These are phyloP conservation scores for Cryptotis parvus DNA, from an alignment of 2,113 vertebrate species.

Conservation along the genomic window DNA sequence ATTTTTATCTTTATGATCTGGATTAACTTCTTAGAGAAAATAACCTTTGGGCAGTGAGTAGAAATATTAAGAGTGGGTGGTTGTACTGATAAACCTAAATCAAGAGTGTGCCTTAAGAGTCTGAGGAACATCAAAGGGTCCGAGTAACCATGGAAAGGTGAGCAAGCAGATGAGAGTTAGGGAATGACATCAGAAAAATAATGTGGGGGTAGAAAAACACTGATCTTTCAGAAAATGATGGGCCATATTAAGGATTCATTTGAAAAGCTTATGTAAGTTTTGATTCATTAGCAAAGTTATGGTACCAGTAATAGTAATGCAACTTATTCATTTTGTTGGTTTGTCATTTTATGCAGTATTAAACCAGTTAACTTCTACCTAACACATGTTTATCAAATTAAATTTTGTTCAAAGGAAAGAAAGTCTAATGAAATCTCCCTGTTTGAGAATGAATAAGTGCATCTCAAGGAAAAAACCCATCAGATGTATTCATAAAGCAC, in stretches of 20 bases:
- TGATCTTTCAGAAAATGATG: background rate
- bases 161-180: background rate
- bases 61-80: background rate
- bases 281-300: background rate
- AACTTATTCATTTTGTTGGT: background rate
- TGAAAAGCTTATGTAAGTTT: background rate
- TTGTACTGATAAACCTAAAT: background rate
- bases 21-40: background rate
- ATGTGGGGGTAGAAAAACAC: background rate
- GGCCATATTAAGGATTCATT: background rate
- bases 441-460: background rate
- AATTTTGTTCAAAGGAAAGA: background rate
- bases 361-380: background rate
- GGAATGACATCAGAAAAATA: background rate
- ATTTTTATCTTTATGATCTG: background rate
- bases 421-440: background rate
- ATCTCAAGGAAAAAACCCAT: background rate
- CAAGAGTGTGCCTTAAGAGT: background rate
- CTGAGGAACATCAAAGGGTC: background rate
- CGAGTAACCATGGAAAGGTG: background rate
- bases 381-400: conserved; percentile 4
- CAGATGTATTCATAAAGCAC: background rate
- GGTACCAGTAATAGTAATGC: background rate
- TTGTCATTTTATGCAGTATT: background rate
- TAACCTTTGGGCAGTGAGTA: background rate